phyloP scores from a whole-genome alignment of 2,797 vertebrate genomes.

The Merluccius polli region DNA sequence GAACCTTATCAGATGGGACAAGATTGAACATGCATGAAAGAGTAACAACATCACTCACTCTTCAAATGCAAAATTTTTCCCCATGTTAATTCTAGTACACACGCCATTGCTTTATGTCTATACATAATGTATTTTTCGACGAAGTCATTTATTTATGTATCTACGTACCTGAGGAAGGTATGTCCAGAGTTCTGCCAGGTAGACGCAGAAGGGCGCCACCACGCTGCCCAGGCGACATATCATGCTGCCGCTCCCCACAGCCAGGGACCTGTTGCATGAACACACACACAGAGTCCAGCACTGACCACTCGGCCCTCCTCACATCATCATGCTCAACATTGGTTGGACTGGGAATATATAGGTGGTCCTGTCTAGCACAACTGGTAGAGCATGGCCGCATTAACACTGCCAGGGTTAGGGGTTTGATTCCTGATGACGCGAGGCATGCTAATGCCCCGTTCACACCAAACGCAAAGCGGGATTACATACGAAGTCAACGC shows the following conservation, averaged over 20 bases:
- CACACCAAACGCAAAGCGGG: no score
- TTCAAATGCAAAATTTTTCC: neutral
- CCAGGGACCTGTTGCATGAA: conserved; percentile 74
- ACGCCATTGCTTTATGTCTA: neutral
- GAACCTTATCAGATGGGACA: neutral
- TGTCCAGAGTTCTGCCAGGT: conserved; percentile 81
- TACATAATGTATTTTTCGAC: no score
- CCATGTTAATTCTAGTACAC: no score
- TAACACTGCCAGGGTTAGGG: no score
- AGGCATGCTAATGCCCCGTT: no score
- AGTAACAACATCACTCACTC: neutral
- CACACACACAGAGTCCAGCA: neutral
- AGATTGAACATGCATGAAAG: neutral
- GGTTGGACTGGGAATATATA: no score
- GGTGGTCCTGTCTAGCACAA: no score
- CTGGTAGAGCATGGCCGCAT: no score
- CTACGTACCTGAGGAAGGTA: conserved; percentile 82
- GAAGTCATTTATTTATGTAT: no score
- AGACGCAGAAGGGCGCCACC: conserved; percentile 83
- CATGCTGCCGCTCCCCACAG: conserved; percentile 90
- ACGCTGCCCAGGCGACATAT: conserved; percentile 87
- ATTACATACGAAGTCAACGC: no score
- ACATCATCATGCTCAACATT: no score
- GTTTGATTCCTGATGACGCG: no score
- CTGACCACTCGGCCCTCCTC: neutral